phyloP scores from a whole-genome alignment of 2,797 vertebrate species.

The Myiothlypis chrysogaster region DNA sequence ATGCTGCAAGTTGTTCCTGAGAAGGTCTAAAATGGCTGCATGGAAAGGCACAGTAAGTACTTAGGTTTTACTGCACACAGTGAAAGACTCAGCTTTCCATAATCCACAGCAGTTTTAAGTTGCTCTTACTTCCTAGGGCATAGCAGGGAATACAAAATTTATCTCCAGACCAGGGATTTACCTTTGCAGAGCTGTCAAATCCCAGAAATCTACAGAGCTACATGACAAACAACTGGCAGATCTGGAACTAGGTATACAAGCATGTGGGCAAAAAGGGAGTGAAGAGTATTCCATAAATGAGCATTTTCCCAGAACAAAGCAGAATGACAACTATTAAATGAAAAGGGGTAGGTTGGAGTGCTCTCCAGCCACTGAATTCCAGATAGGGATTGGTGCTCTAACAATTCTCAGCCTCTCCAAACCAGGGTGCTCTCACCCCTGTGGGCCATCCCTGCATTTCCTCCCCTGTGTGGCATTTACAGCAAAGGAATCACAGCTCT shows the following conservation, averaged over 20 bases:
- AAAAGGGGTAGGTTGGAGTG: fast-evolving
- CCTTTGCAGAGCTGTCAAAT: not conserved
- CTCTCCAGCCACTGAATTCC: not conserved
- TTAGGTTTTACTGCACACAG: not conserved
- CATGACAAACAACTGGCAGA: not conserved
- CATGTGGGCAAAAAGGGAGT: not conserved
- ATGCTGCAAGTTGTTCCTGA: not conserved
- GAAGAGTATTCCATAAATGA: not conserved
- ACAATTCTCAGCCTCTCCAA: not conserved
- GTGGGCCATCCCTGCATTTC: not conserved
- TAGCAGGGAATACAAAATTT: not conserved
- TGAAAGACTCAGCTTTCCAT: not conserved
- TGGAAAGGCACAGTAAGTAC: not conserved
- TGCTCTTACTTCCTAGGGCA: not conserved
- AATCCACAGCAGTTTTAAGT: not conserved
- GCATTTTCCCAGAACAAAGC: not conserved
- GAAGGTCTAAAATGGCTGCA: not conserved
- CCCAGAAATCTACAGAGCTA: not conserved
- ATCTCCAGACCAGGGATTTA: not conserved
- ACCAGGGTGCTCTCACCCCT: not conserved
- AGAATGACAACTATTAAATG: not conserved
- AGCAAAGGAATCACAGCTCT: not conserved
- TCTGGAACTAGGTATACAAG: not conserved
- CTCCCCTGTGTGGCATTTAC: not conserved
- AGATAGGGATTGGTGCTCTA: not conserved